Percentiles rank a stretch among this genome's conserved stretches.
These are phyloP conservation scores for Thymelicus sylvestris DNA, from an alignment of 2,888 invertebrate species.

Conservation along the genomic window DNA sequence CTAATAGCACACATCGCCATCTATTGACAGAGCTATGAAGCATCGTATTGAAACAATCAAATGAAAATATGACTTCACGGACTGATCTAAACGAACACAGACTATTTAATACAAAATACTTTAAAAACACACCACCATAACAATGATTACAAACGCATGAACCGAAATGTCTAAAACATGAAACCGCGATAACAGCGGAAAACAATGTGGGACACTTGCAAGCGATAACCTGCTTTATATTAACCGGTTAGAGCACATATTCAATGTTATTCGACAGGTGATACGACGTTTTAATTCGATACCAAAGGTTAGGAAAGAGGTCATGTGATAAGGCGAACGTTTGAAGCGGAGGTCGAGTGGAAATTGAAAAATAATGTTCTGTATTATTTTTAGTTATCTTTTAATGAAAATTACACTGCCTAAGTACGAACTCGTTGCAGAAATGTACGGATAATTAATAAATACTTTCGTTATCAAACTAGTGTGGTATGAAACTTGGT, in stretches of 20 bases:
- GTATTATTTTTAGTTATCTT: background rate
- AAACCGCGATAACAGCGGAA: conserved; percentile 69
- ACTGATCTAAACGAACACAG: no score
- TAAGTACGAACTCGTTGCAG: no score
- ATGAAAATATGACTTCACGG: no score
- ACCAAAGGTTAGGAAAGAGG: conserved; percentile 70
- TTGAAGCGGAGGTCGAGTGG: conserved; percentile 68
- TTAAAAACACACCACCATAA: conserved; percentile 13
- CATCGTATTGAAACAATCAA: no score
- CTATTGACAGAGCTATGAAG: no score
- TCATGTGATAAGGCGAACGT: conserved; percentile 73
- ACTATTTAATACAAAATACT: background rate
- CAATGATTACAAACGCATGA: conserved; percentile 59
- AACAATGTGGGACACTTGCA: conserved; percentile 50
- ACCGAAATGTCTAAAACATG: conserved; percentile 68
- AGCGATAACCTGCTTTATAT: conserved; percentile 47
- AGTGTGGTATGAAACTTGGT: no score
- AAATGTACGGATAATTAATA: no score
- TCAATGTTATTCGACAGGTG: conserved; percentile 35
- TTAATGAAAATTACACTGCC: background rate
- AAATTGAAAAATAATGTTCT: conserved; percentile 61
- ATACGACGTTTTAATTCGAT: conserved; percentile 53
- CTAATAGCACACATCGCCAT: no score
- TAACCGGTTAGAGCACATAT: conserved; percentile 48
- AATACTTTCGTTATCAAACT: no score